phyloP scores from a whole-genome alignment of 2,113 vertebrate species.

The Odocoileus hemionus region DNA sequence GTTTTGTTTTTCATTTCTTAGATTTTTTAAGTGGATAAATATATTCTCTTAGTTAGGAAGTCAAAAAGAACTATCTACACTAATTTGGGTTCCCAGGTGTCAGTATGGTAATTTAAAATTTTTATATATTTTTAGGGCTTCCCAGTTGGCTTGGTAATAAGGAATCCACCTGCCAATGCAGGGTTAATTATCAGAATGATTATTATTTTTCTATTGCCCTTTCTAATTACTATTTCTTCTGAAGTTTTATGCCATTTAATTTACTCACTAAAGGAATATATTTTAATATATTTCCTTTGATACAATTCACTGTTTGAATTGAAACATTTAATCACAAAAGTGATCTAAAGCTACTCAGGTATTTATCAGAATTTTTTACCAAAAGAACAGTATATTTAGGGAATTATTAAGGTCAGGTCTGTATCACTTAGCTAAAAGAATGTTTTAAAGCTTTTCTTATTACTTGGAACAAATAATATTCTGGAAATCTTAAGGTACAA shows the following conservation, averaged over 20 bases:
- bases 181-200: background rate
- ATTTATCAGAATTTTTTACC: background rate
- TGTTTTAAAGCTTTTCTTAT: slow-evolving; percentile 19
- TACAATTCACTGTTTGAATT: background rate
- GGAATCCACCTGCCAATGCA: background rate
- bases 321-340: background rate
- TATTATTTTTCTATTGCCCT: background rate
- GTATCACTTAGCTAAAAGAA: background rate
- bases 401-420: background rate
- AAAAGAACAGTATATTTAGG: background rate
- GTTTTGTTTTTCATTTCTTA: background rate
- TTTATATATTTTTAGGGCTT: background rate
- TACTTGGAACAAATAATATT: background rate
- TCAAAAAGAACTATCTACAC: background rate
- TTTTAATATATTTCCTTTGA: background rate
- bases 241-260: background rate
- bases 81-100: background rate
- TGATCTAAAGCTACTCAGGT: background rate
- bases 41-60: background rate
- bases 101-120: background rate
- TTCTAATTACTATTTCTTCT: background rate
- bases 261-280: background rate
- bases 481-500: background rate
- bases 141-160: background rate
- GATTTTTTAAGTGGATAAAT: background rate